A percentile compares a stretch with the other conserved stretches of the same genome.
These are phyloP conservation scores for Columba guinea DNA, from an alignment of 2,797 vertebrate species.

Conservation along the genomic window DNA sequence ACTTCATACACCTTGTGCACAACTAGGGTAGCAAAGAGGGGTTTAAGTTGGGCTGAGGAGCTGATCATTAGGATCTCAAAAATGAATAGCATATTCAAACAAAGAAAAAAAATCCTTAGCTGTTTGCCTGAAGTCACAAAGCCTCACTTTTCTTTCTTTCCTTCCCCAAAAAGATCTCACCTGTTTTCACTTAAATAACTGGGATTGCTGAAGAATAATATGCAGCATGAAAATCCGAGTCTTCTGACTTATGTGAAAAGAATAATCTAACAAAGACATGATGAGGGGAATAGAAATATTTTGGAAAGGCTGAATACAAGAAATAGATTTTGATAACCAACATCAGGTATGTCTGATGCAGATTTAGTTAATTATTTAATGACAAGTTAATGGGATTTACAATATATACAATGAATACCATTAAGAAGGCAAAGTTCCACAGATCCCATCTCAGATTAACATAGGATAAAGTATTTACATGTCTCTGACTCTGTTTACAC, in stretches of 20 bases:
- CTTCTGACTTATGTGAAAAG: background rate
- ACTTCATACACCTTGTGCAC: background rate
- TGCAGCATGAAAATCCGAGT: background rate
- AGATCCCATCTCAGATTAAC: constrained; percentile 33
- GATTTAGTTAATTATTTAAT: constrained; percentile 67
- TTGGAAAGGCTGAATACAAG: constrained; percentile 9
- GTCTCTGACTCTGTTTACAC: constrained; percentile 18
- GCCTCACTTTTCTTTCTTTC: background rate
- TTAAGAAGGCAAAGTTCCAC: constrained; percentile 26
- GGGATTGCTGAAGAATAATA: background rate
- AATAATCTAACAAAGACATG: background rate
- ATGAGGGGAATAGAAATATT: background rate
- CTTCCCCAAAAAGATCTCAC: background rate
- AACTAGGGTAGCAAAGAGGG: background rate
- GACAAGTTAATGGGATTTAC: constrained; percentile 64
- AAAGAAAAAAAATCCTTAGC: background rate
- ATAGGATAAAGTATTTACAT: constrained; percentile 38
- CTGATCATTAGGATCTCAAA: background rate
- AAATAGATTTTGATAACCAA: constrained; percentile 16
- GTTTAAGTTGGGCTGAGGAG: background rate
- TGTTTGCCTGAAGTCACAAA: background rate
- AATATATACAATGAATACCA: constrained; percentile 54
- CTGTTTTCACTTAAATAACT: background rate
- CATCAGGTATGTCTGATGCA: constrained; percentile 28
- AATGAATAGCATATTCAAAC: background rate